These are phyloP conservation scores for Falco naumanni DNA, from an alignment of 2,797 vertebrate genomes.

Conservation along the genomic window DNA sequence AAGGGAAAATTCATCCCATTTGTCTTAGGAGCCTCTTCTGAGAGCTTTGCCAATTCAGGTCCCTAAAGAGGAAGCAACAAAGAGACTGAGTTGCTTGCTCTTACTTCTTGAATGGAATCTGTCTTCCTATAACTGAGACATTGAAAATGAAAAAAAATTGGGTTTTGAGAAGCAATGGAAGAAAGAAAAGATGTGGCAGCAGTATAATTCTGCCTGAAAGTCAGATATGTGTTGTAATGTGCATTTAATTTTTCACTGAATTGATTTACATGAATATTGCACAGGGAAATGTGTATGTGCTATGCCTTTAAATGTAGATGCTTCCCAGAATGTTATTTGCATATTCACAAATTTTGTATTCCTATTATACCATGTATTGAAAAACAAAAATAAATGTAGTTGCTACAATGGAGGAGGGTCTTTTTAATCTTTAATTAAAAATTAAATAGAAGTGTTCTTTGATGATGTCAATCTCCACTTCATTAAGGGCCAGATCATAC, in stretches of 20 bases:
- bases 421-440: slow-evolving; percentile 47
- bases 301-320: slow-evolving; percentile 52
- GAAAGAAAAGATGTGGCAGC: slow-evolving; percentile 1
- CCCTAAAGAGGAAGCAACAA: background rate
- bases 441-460: slow-evolving; percentile 4
- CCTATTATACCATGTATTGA: background rate
- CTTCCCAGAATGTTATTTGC: slow-evolving; percentile 31
- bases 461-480: slow-evolving; percentile 26
- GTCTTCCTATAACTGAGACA: background rate
- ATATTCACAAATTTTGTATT: slow-evolving; percentile 28
- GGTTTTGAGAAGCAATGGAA: background rate
- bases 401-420: background rate
- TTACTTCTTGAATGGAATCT: background rate
- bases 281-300: slow-evolving; percentile 14
- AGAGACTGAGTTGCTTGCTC: background rate
- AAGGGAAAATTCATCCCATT: background rate
- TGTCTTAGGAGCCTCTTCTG: background rate
- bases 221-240: slow-evolving; percentile 31
- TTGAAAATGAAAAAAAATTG: background rate
- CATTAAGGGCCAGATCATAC: slow-evolving; percentile 29
- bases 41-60: background rate
- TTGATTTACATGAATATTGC: slow-evolving; percentile 59
- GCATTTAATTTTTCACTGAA: slow-evolving; percentile 51
- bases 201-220: slow-evolving; percentile 54
- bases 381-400: slow-evolving; percentile 26